Conservation (phyloP, 2,888 invertebrate genomes). For the Priocnemis perturbator region DNA sequence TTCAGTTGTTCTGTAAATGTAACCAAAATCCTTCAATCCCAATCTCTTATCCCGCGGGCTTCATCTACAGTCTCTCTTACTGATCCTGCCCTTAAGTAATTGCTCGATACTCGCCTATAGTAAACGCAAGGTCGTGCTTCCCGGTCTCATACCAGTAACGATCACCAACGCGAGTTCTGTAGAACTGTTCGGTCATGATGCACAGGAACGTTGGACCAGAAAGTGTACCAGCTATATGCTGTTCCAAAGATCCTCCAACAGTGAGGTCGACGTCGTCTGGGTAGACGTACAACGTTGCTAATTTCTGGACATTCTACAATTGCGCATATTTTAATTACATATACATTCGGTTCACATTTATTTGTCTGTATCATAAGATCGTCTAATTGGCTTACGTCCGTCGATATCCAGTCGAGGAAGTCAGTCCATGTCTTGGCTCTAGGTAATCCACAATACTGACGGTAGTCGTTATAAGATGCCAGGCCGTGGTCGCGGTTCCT, state of each 20-base stretch:
- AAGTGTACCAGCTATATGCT: slow-evolving; percentile 84
- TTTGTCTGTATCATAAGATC: too few species aligned
- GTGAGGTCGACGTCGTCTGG: slow-evolving; percentile 91
- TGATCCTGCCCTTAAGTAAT: neutral
- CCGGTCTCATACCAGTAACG: slow-evolving; percentile 90
- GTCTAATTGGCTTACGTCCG: slow-evolving; percentile 37
- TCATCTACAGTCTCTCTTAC: neutral
- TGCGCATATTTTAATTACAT: neutral
- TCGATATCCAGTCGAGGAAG: slow-evolving; percentile 74
- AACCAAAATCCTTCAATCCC: neutral
- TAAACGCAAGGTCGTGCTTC: slow-evolving; percentile 80
- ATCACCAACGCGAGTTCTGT: slow-evolving; percentile 89
- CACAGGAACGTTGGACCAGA: slow-evolving; percentile 93
- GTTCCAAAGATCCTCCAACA: slow-evolving; percentile 89
- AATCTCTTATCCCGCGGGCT: too few species aligned
- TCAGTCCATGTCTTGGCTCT: slow-evolving; percentile 83
- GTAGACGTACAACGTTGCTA: slow-evolving; percentile 81
- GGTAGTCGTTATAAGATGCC: slow-evolving; percentile 85
- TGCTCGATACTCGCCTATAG: slow-evolving; percentile 76
- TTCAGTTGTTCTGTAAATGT: slow-evolving; percentile 79
- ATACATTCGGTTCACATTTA: neutral
- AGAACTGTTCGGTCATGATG: slow-evolving; percentile 91
- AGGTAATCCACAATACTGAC: slow-evolving; percentile 85
- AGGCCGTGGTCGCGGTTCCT: slow-evolving; percentile 92
- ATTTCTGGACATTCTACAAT: slow-evolving; percentile 80